Base-by-base conservation (phyloP, 2,888 invertebrate genomes). In the Andrena haemorrhoa region DNA sequence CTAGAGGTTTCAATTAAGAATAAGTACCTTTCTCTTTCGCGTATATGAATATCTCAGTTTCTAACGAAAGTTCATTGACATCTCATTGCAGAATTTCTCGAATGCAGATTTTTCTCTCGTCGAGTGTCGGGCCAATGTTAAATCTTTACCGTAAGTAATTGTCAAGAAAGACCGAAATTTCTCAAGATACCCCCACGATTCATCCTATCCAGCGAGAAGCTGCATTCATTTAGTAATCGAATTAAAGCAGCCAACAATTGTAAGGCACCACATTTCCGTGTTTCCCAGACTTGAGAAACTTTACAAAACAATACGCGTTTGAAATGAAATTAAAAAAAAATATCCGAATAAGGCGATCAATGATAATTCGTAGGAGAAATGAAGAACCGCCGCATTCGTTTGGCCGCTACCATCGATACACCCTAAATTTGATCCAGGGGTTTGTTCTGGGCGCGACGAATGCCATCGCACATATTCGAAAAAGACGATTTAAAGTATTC, bases 181-280 rank as follows among this genome's bases (percentile, higher is more conserved):
- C 35, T 20, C 33, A 51, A 20, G 49, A 79, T 41, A 31, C 23
- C 65, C 60, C 29, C 33, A 41, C 41, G 41, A 41, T 65, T 69
- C 69, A 65, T 58, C 41, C 12, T 41, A 70, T 47, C 51, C 20
- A 79, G 51, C 12, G 23, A 41, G 31, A 33, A 56, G 51, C 75
- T 71, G 63, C 23, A 23, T 64, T 23, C 53, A 41, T 20, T 20
- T 35, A 64, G 41, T 20, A n/a, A 29, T 16, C 65, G 53, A 64
- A 69, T 70, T 53, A n/a, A 70, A 47, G 58, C 35, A 71, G 82
- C 60, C 73, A 58, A 74, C 56, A 70, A 65, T 49, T 33, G 7
- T 81, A 89, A 89, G 83, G 81, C 81, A 89, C 86, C 63, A 20
- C 64, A 74, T 79, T 85, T 81, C 80, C 29, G 72, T 72, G 16